phyloP scores from a whole-genome alignment of 2,888 invertebrate species.

The Tachina lurida region DNA sequence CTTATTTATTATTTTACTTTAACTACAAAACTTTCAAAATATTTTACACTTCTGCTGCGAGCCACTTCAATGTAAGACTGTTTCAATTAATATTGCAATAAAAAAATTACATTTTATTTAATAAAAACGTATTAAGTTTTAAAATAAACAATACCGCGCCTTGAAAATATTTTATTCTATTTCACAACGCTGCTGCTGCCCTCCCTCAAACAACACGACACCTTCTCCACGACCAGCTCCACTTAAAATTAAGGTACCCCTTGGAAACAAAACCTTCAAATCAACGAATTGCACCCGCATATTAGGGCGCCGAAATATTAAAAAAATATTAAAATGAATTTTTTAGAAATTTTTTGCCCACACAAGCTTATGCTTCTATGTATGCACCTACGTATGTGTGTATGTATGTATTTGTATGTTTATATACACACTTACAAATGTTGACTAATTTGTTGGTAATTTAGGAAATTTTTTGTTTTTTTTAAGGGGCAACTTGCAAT shows the following conservation, averaged over 20 bases:
- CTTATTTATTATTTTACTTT: no score
- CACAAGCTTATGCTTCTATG: background rate
- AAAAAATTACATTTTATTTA: constrained; percentile 9
- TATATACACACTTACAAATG: background rate
- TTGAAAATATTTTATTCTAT: constrained; percentile 44
- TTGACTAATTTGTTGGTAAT: constrained; percentile 51
- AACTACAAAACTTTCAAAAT: no score
- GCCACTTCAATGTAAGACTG: background rate
- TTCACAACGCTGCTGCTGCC: background rate
- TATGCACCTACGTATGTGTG: background rate
- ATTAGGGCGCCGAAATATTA: constrained; percentile 38
- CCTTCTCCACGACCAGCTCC: no score
- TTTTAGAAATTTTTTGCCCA: constrained; percentile 3
- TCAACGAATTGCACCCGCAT: constrained; percentile 55
- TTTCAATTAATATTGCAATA: constrained; percentile 6
- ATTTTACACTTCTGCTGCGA: no score
- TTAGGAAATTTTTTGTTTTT: constrained; percentile 40
- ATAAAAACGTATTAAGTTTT: constrained; percentile 52
- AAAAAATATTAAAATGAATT: constrained; percentile 1
- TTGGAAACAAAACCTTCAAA: background rate
- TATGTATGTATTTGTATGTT: background rate
- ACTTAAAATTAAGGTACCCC: background rate
- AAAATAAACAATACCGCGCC: constrained; percentile 56
- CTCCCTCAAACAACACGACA: background rate
- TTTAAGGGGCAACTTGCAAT: constrained; percentile 42